phyloP scores from a whole-genome alignment of 2,797 vertebrate genomes.

The Gymnoscopelus microlampas region DNA sequence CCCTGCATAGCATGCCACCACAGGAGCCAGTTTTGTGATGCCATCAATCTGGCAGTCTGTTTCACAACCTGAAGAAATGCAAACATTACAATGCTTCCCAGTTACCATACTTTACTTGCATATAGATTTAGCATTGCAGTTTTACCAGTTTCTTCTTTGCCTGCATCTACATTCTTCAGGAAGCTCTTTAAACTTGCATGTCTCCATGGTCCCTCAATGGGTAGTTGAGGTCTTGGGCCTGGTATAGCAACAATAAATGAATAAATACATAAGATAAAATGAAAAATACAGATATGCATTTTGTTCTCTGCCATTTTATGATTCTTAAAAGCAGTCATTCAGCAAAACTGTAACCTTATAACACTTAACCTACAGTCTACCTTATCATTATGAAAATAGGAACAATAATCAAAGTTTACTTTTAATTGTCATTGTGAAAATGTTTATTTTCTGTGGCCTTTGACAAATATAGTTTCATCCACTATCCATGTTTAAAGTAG shows the following conservation, averaged over 20 bases:
- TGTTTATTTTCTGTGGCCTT: not conserved
- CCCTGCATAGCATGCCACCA: slow-evolving; percentile 81
- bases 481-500: not conserved
- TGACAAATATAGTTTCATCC: not conserved
- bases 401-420: not conserved
- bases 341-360: too few relatives aligned
- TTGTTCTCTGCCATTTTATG: not conserved
- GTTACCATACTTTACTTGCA: too few relatives aligned
- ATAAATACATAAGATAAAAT: not conserved
- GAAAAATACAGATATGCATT: not conserved
- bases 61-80: slow-evolving; percentile 70
- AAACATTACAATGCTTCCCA: not conserved
- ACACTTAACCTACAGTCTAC: not conserved
- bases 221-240: slow-evolving; percentile 80
- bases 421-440: not conserved
- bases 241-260: not conserved
- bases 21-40: slow-evolving; percentile 78
- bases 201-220: slow-evolving; percentile 84
- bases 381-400: too few relatives aligned
- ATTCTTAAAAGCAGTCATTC: too few relatives aligned
- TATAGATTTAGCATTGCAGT: not conserved
- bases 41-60: slow-evolving; percentile 80
- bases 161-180: slow-evolving; percentile 79
- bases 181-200: slow-evolving; percentile 79
- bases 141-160: slow-evolving; percentile 77